Evolutionary conservation across 2,113 vertebrate genomes (phyloP).

Genomic region (Gambusia affinis): DNA sequence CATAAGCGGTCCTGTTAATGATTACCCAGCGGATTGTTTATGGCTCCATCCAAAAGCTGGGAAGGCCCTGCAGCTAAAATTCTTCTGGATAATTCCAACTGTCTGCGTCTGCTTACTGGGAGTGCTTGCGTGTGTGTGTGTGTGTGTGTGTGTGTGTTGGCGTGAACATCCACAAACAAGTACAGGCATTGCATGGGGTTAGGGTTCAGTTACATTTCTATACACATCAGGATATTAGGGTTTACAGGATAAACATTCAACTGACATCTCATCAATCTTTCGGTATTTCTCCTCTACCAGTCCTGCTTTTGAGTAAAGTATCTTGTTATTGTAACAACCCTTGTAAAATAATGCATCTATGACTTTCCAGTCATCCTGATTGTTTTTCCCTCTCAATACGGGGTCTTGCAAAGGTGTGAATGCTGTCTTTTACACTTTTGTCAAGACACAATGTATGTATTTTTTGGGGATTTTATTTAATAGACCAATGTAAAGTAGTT

Average conservation of each 20-base stretch:
- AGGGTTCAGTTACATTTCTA: constrained; percentile 27
- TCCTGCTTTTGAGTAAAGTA: not conserved
- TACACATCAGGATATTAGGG: constrained; percentile 24
- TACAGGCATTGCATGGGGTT: constrained; percentile 51
- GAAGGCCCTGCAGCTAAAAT: constrained; percentile 72
- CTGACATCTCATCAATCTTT: constrained; percentile 21
- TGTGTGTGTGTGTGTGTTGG: constrained; percentile 19
- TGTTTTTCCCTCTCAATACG: too few relatives aligned
- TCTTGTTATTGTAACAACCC: constrained; percentile 23
- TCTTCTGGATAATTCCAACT: constrained; percentile 68
- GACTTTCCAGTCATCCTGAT: too few relatives aligned
- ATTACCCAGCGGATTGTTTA: constrained; percentile 49
- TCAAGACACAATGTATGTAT: not conserved
- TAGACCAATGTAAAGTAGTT: too few relatives aligned
- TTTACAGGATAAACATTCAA: constrained; percentile 12
- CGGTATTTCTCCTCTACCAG: constrained; percentile 19
- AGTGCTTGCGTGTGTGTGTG: constrained; percentile 25
- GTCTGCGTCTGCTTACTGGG: constrained; percentile 53
- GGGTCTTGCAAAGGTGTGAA: too few relatives aligned
- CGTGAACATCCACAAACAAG: constrained; percentile 59
- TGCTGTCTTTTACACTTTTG: not conserved
- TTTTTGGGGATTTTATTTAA: too few relatives aligned
- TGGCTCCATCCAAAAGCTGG: constrained; percentile 46
- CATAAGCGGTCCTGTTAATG: constrained; percentile 45
- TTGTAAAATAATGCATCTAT: constrained; percentile 5